These are phyloP conservation scores for Gila robusta DNA, from an alignment of 2,797 vertebrate genomes.

Conservation along the genomic window DNA sequence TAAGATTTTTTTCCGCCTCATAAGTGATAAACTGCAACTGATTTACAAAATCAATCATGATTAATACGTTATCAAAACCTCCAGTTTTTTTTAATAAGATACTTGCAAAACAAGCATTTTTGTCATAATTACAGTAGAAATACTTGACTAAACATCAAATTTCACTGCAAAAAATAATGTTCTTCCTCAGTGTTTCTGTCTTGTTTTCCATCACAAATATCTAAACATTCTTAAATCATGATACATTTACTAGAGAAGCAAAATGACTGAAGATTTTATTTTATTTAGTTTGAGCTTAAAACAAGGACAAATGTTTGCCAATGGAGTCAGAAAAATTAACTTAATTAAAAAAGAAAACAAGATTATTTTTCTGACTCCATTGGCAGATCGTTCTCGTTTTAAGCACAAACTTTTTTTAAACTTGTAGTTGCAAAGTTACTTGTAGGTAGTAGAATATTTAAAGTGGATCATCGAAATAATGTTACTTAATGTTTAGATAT, in stretches of 20 bases:
- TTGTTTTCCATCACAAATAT: too few relatives aligned
- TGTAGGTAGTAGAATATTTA: background rate
- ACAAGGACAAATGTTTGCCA: background rate
- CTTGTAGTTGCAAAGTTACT: background rate
- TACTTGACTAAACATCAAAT: background rate
- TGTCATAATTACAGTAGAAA: background rate
- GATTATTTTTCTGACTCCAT: too few relatives aligned
- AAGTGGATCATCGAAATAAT: background rate
- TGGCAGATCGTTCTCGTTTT: background rate
- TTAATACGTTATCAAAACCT: background rate
- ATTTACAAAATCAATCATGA: too few relatives aligned
- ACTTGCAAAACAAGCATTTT: background rate
- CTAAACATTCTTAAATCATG: background rate
- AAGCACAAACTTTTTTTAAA: background rate
- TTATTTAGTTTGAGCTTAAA: background rate
- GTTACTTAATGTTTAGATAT: too few relatives aligned
- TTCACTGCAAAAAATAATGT: background rate
- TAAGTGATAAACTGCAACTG: too few relatives aligned
- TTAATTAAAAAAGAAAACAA: too few relatives aligned
- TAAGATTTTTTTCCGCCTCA: too few relatives aligned
- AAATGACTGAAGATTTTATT: background rate
- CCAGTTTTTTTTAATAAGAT: background rate
- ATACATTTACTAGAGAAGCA: too few relatives aligned
- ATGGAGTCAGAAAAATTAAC: background rate
- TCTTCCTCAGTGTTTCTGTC: too few relatives aligned